Conservation (phyloP, 2,888 invertebrate genomes). For the Macrophya alboannulata region DNA sequence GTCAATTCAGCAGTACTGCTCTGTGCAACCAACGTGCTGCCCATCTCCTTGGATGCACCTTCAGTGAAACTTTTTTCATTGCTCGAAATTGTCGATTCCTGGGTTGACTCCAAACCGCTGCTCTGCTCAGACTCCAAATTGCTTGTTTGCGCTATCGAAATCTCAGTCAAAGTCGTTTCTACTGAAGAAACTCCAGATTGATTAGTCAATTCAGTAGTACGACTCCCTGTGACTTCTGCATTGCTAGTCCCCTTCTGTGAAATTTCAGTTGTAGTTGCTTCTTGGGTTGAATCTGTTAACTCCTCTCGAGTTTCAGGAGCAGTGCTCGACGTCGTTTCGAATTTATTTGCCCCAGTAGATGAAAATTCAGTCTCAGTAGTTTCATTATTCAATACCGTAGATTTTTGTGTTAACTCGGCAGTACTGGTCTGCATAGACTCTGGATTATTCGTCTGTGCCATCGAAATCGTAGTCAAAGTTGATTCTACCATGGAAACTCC, state of each 20-base stretch:
- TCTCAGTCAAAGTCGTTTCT: neutral
- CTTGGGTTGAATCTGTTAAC: neutral
- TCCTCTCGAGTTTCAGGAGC: neutral
- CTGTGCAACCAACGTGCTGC: too few species aligned
- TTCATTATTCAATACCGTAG: neutral
- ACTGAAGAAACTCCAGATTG: neutral
- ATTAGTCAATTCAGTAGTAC: neutral
- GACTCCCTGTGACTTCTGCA: neutral
- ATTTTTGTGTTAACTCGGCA: neutral
- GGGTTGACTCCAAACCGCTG: too few species aligned
- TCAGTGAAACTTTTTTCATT: too few species aligned
- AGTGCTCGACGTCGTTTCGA: neutral
- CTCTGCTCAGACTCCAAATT: too few species aligned
- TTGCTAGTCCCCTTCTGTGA: neutral
- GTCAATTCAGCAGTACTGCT: too few species aligned
- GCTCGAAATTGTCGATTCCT: too few species aligned
- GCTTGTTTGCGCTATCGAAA: too few species aligned
- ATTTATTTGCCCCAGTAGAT: neutral
- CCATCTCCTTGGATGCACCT: neutral
- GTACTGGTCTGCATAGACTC: too few species aligned
- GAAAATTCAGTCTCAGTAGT: neutral
- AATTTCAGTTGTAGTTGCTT: neutral
- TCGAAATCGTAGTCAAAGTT: too few species aligned
- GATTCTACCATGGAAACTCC: too few species aligned
- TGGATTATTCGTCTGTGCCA: too few species aligned